A percentile compares a stretch with the other conserved stretches of the same genome.
phyloP scores from a whole-genome alignment of 2,113 vertebrate species.

The Epinephelus lanceolatus region DNA sequence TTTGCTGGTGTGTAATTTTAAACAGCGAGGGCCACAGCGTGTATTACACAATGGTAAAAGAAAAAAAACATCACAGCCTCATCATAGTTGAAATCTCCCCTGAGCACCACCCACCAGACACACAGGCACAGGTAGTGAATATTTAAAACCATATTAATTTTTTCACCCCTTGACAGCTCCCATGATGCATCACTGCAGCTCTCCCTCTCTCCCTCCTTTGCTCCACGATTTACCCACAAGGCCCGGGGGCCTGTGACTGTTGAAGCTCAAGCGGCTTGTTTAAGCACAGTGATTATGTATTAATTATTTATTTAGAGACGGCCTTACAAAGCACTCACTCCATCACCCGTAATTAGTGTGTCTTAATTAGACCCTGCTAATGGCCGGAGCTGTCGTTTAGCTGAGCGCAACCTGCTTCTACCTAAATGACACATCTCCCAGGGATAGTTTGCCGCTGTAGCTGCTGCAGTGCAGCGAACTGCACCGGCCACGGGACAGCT shows the following conservation, averaged over 20 bases:
- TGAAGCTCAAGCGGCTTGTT: slow-evolving; percentile 79
- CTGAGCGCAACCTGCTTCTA: slow-evolving; percentile 64
- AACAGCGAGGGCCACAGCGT: slow-evolving; percentile 1
- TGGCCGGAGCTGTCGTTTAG: slow-evolving; percentile 79
- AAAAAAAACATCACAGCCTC: slow-evolving; percentile 40
- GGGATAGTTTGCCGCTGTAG: slow-evolving; percentile 50
- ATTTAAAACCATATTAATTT: slow-evolving; percentile 73
- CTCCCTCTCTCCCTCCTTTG: slow-evolving; percentile 39
- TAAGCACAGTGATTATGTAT: slow-evolving; percentile 78
- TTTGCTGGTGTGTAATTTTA: slow-evolving; percentile 29
- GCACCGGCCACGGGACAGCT: slow-evolving; percentile 10
- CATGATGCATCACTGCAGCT: slow-evolving; percentile 68
- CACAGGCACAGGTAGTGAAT: slow-evolving; percentile 70
- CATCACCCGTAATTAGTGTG: slow-evolving; percentile 82
- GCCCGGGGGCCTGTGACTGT: slow-evolving; percentile 62
- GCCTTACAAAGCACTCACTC: slow-evolving; percentile 76
- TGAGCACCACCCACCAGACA: slow-evolving; percentile 52
- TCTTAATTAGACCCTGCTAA: slow-evolving; percentile 76
- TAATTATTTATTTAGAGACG: slow-evolving; percentile 82
- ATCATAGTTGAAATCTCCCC: slow-evolving; percentile 52
- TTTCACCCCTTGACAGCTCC: slow-evolving; percentile 67
- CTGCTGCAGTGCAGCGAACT: slow-evolving; percentile 38
- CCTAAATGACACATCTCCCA: slow-evolving; percentile 72
- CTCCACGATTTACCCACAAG: slow-evolving; percentile 62
- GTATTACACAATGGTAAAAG: slow-evolving; percentile 16